Evolutionary conservation across 2,113 vertebrate species (phyloP), one percentile per base, ranked within the genome.

Genomic region (Astur gentilis): DNA sequence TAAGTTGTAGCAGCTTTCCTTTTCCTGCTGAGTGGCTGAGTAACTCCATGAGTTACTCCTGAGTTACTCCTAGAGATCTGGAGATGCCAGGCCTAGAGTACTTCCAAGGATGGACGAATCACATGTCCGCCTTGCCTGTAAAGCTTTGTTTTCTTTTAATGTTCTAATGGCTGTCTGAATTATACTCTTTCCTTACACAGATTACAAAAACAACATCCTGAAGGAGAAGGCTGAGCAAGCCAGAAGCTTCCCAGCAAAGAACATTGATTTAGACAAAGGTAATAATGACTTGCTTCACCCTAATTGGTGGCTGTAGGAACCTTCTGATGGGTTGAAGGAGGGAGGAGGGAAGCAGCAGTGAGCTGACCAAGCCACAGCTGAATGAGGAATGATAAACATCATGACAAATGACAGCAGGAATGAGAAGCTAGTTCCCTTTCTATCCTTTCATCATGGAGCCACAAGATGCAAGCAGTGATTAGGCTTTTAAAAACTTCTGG

Each of bases 121-220:
- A 22, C 40, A 52, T 16, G 32, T n/a, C 57, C 9, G 15, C 4
- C 47, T 23, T 44, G 27, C 62, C 54, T 50, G 12, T 21, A n/a
- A 67, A 94, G 54, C 26, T 52, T 45, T 55, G 42, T 38, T 92
- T 78, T 55, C 40, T 64, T 90, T 89, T 20, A 4, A 60, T 61
- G 2, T n/a, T 66, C 83, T 79, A 8, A 85, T 54, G 61, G 15
- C 73, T 54, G 26, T 9, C 72, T 81, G 64, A 89, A 77, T 61
- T 81, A 17, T 38, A 23, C 70, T 92, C 67, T 73, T 95, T 32
- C 96, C 87, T 94, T 3, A 32, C 71, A 44, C 96, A 99, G 99
- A 99, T 97, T 99, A 98, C 97, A 99, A 99, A 97, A 99, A 99
- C 98, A 99, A 99, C 98, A 98, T 99, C 90, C 93, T 99, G 91